phyloP scores from a whole-genome alignment of 2,888 invertebrate genomes.

The Troilus luridus region DNA sequence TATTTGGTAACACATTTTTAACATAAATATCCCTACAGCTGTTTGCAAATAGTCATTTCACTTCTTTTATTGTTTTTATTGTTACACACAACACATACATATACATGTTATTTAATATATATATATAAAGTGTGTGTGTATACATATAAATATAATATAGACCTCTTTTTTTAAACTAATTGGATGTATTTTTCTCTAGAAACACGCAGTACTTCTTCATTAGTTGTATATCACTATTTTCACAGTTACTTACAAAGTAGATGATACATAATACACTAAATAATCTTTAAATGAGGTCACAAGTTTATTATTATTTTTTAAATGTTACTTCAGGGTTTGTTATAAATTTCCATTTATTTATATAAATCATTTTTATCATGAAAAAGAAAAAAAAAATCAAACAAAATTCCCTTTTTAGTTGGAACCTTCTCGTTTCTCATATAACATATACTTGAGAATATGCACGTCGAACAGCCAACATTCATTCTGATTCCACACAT shows the following conservation, averaged over 20 bases:
- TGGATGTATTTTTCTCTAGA: slow-evolving; percentile 9
- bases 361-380: slow-evolving; percentile 21
- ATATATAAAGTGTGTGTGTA: neutral
- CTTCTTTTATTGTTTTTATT: neutral
- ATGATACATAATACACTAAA: slow-evolving; percentile 13
- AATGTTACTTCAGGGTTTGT: neutral
- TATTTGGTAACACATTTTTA: slow-evolving; percentile 61
- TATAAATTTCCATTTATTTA: slow-evolving; percentile 25
- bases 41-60: slow-evolving; percentile 45
- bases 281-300: slow-evolving; percentile 47
- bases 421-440: slow-evolving; percentile 1
- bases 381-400: slow-evolving; percentile 23
- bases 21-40: slow-evolving; percentile 46
- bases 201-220: slow-evolving; percentile 48
- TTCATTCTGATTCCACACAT: slow-evolving; percentile 16
- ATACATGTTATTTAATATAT: neutral
- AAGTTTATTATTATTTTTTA: slow-evolving; percentile 35
- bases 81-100: slow-evolving; percentile 12
- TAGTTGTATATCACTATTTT: slow-evolving; percentile 30
- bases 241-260: slow-evolving; percentile 29
- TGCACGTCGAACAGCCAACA: slow-evolving; percentile 43
- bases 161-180: slow-evolving; percentile 46
- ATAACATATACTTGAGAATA: slow-evolving; percentile 51
- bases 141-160: slow-evolving; percentile 30
- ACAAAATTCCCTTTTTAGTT: neutral